These are phyloP conservation scores for Akabosia matsudoensis DNA, from an alignment of 1,140 invertebrate species.

Conservation along the genomic window DNA sequence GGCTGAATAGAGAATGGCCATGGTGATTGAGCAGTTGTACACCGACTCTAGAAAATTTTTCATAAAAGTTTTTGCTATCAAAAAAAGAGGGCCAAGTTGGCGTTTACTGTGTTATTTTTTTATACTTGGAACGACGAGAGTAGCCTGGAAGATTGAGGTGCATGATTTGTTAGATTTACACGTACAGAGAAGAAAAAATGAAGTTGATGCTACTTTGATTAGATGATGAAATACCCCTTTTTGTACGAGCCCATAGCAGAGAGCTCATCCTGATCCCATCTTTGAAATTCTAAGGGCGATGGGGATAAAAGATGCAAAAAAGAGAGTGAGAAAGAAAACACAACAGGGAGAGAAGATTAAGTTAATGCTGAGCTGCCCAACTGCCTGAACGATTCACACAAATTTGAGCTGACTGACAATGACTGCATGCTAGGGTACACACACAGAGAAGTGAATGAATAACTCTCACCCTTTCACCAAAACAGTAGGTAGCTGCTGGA, in stretches of 20 bases:
- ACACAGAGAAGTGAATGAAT: neutral
- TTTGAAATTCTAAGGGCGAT: neutral
- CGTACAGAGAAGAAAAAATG: too few relatives aligned
- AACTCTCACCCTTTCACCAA: neutral
- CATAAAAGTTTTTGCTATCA: too few relatives aligned
- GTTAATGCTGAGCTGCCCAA: slow-evolving; percentile 1
- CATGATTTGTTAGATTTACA: too few relatives aligned
- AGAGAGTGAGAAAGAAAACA: neutral
- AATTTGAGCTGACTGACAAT: slow-evolving; percentile 3
- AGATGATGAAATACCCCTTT: neutral
- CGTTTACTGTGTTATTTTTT: too few relatives aligned
- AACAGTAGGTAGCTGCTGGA: too few relatives aligned
- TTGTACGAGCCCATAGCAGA: neutral
- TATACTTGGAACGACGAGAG: too few relatives aligned
- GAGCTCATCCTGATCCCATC: neutral
- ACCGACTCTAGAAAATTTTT: too few relatives aligned
- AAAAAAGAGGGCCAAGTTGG: too few relatives aligned
- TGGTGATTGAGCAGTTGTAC: too few relatives aligned
- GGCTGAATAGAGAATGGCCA: too few relatives aligned
- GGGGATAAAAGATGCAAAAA: neutral
- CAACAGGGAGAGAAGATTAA: slow-evolving; percentile 20
- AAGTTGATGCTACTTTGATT: neutral
- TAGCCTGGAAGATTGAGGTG: too few relatives aligned
- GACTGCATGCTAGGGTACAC: neutral
- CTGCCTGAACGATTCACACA: neutral